Conservation (phyloP, 2,113 vertebrate genomes). For the Clarias macrocephalus region DNA sequence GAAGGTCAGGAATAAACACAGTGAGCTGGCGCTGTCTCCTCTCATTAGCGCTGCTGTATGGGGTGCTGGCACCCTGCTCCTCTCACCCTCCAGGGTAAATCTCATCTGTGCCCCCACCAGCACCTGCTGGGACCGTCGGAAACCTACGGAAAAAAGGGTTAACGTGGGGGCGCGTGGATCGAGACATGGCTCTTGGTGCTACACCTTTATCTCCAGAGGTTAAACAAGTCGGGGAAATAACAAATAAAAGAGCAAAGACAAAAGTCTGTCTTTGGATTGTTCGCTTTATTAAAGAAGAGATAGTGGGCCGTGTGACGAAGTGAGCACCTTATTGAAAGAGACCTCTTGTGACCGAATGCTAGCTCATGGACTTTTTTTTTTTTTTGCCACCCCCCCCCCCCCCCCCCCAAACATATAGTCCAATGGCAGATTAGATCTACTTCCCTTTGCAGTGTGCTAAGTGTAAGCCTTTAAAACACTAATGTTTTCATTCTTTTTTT, state of each 20-base stretch:
- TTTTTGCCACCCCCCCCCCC: no score
- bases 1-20: constrained; percentile 85
- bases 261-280: constrained; percentile 4
- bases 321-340: background rate
- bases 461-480: constrained; percentile 62
- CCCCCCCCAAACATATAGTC: background rate
- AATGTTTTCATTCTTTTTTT: constrained; percentile 59
- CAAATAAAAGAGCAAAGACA: constrained; percentile 9
- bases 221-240: constrained; percentile 1
- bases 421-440: constrained; percentile 30
- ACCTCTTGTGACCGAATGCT: constrained; percentile 11
- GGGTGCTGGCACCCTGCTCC: constrained; percentile 36
- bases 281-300: background rate
- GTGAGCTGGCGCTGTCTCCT: constrained; percentile 78
- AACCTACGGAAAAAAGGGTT: background rate
- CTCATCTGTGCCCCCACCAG: background rate
- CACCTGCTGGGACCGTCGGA: background rate
- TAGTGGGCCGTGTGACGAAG: background rate
- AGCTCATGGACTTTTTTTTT: background rate
- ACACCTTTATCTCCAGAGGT: background rate
- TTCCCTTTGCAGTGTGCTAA: constrained; percentile 64
- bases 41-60: constrained; percentile 74
- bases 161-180: background rate
- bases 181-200: background rate
- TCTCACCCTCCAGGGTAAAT: constrained; percentile 59